Conservation (phyloP, 1,140 invertebrate genomes). For the Phenacoccus solenopsis region DNA sequence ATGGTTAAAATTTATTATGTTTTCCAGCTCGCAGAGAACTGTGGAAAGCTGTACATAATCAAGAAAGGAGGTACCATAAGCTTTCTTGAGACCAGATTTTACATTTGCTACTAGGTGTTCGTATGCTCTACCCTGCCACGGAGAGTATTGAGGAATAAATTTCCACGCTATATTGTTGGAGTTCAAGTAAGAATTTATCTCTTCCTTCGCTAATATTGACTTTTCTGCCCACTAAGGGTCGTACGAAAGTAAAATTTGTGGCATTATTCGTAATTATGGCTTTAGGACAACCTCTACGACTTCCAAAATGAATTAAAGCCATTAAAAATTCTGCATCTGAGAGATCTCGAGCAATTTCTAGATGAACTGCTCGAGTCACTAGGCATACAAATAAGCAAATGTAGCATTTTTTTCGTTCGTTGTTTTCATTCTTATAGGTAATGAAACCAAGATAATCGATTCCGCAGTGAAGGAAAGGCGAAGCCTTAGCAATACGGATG, state of each 20-base stretch:
- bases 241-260: neutral
- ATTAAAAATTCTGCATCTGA: too few species aligned
- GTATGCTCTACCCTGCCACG: neutral
- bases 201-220: neutral
- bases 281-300: neutral
- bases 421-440: too few species aligned
- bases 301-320: too few species aligned
- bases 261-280: neutral
- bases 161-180: neutral
- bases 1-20: neutral
- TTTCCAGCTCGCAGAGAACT: neutral
- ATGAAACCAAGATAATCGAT: too few species aligned
- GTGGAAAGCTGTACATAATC: neutral
- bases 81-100: neutral
- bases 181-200: neutral
- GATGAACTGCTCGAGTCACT: too few species aligned
- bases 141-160: neutral
- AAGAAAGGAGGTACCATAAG: neutral
- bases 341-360: too few species aligned
- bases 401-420: too few species aligned
- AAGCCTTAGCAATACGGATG: too few species aligned
- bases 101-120: neutral
- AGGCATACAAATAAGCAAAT: too few species aligned
- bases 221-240: neutral
- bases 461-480: too few species aligned